Evolutionary conservation across 2,113 vertebrate genomes (phyloP).

Genomic region (Bungarus multicinctus): DNA sequence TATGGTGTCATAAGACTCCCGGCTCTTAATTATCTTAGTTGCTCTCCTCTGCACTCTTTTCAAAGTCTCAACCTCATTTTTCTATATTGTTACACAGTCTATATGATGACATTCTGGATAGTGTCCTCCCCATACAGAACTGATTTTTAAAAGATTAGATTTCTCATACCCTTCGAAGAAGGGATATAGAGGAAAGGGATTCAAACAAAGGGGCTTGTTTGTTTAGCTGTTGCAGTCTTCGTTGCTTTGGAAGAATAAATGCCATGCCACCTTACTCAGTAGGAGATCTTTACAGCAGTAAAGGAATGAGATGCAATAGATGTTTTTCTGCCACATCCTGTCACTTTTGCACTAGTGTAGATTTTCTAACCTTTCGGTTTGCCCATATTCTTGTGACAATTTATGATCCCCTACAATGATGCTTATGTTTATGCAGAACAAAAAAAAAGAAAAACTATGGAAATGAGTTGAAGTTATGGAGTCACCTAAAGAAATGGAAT

Average conservation of each 20-base stretch:
- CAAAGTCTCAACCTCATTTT: too few relatives aligned
- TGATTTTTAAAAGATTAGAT: not conserved
- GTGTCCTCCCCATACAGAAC: not conserved
- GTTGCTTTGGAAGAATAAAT: not conserved
- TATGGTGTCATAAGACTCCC: too few relatives aligned
- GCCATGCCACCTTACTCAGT: not conserved
- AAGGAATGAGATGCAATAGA: not conserved
- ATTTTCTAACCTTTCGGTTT: not conserved
- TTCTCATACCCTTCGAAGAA: not conserved
- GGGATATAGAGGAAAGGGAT: not conserved
- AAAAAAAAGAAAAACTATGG: not conserved
- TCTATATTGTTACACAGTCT: not conserved
- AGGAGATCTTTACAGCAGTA: not conserved
- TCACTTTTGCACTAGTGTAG: too few relatives aligned
- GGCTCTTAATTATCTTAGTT: too few relatives aligned
- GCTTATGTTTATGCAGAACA: not conserved
- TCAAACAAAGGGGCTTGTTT: not conserved
- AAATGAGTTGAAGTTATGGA: not conserved
- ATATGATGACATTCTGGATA: not conserved
- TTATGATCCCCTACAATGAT: not conserved
- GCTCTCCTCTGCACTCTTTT: too few relatives aligned
- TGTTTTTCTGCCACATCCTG: not conserved
- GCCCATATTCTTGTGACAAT: not conserved
- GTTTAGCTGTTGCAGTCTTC: not conserved
- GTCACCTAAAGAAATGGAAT: not conserved